Conservation (phyloP, 1,140 invertebrate genomes). For the Pectinophora gossypiella region DNA sequence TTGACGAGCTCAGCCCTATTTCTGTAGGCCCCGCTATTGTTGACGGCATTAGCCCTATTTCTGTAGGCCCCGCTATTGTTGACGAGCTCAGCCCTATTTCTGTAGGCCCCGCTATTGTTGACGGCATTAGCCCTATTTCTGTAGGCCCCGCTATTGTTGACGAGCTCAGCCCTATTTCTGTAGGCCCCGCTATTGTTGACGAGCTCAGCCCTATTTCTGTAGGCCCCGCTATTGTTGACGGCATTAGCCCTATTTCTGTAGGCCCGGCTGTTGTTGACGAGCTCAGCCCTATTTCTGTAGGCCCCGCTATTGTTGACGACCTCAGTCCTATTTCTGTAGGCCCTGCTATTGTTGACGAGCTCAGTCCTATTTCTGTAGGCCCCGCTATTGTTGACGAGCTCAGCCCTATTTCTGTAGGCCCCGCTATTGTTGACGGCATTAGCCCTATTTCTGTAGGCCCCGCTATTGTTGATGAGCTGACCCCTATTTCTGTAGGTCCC, state of each 20-base stretch:
- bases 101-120: too few species aligned
- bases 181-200: constrained; percentile 23
- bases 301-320: background rate
- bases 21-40: constrained; percentile 19
- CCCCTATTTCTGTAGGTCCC: constrained; percentile 23
- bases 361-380: background rate
- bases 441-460: background rate
- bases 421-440: too few species aligned
- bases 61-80: constrained; percentile 21
- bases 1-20: constrained; percentile 2
- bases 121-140: background rate
- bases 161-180: constrained; percentile 9
- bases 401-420: constrained; percentile 22
- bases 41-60: constrained; percentile 11
- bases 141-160: constrained; percentile 21
- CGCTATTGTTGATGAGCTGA: background rate
- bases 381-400: background rate
- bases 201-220: constrained; percentile 5
- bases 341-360: too few species aligned
- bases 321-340: constrained; percentile 20
- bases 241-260: constrained; percentile 9
- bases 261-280: constrained; percentile 23
- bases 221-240: constrained; percentile 19
- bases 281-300: background rate
- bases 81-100: too few species aligned